Evolutionary conservation across 2,888 invertebrate genomes (phyloP).

Genomic region (Calameuta filiformis): DNA sequence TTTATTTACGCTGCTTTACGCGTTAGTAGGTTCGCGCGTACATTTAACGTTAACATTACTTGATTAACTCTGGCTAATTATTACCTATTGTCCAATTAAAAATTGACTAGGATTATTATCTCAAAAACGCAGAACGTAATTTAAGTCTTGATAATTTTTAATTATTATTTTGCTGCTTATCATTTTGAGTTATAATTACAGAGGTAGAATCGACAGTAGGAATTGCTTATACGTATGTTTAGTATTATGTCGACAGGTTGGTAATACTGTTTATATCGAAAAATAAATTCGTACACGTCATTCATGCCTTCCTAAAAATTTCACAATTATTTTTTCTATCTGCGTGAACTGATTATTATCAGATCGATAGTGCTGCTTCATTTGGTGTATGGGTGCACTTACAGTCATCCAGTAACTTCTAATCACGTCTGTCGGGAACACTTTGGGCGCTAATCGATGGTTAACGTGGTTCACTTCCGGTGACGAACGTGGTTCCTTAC

Average conservation of each 20-base stretch:
- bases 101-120: not conserved
- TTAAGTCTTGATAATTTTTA: not conserved
- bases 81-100: not conserved
- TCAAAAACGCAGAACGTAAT: not conserved
- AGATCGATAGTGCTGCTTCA: too few species aligned
- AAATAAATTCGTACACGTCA: not conserved
- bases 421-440: too few species aligned
- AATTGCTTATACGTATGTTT: not conserved
- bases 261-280: not conserved
- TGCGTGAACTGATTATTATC: too few species aligned
- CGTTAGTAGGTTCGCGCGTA: not conserved
- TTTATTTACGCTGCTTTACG: conserved; percentile 2
- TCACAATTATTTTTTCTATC: too few species aligned
- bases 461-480: too few species aligned
- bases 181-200: too few species aligned
- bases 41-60: not conserved
- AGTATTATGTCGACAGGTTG: not conserved
- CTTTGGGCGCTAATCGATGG: too few species aligned
- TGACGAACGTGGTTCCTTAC: too few species aligned
- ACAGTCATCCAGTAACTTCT: too few species aligned
- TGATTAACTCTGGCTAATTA: not conserved
- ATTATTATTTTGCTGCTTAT: too few species aligned
- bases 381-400: too few species aligned
- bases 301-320: too few species aligned
- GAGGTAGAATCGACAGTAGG: not conserved